phyloP scores from a whole-genome alignment of 1,140 invertebrate species.

The Tachypleus tridentatus region DNA sequence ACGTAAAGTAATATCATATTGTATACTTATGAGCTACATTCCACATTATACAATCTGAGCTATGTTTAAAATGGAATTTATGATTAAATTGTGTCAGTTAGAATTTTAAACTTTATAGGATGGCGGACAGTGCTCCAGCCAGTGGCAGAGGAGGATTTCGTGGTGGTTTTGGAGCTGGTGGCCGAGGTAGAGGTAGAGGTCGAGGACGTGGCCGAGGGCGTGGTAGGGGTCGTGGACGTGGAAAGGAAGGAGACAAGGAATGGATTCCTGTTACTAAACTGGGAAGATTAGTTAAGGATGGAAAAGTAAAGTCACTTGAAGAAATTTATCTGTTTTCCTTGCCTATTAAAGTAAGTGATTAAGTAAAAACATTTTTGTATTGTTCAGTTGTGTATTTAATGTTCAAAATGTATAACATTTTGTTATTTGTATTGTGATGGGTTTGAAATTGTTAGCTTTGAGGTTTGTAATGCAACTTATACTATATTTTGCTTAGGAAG shows the following conservation, averaged over 20 bases:
- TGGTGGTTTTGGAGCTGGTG: constrained; percentile 61
- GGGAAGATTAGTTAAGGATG: constrained; percentile 82
- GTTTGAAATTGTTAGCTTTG: background rate
- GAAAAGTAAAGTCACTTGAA: constrained; percentile 91
- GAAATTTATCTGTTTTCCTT: constrained; percentile 98
- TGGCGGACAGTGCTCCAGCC: too few relatives aligned
- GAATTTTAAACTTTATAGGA: too few relatives aligned
- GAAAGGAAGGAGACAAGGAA: constrained; percentile 58
- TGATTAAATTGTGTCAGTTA: too few relatives aligned
- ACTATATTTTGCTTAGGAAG: background rate
- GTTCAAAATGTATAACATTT: background rate
- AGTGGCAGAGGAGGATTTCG: too few relatives aligned
- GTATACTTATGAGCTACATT: too few relatives aligned
- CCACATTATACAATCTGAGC: too few relatives aligned
- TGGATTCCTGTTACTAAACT: constrained; percentile 98
- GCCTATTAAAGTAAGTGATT: constrained; percentile 70
- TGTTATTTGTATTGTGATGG: background rate
- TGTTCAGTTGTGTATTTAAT: constrained; percentile 1
- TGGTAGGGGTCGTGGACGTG: constrained; percentile 72
- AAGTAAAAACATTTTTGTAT: too few relatives aligned
- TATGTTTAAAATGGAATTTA: too few relatives aligned
- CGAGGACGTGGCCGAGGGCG: constrained; percentile 68
- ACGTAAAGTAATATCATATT: too few relatives aligned
- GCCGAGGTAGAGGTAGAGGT: constrained; percentile 48
- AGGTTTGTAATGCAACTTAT: background rate